phyloP scores from a whole-genome alignment of 1,140 invertebrate genomes.

The Asbolus verrucosus region DNA sequence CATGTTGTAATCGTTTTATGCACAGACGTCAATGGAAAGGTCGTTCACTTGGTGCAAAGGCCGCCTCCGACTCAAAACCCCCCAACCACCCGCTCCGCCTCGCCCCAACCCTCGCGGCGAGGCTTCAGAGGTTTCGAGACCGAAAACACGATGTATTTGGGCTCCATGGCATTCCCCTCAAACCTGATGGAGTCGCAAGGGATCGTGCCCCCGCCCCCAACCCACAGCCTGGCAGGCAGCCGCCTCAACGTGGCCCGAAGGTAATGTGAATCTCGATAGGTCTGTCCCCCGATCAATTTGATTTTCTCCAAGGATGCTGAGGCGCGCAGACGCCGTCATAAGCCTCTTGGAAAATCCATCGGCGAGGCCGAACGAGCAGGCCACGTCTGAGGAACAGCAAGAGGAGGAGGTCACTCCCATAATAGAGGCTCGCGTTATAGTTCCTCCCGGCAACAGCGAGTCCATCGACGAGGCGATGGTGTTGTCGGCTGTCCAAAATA shows the following conservation, averaged over 20 bases:
- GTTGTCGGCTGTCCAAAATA: conserved; percentile 58
- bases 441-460: conserved; percentile 56
- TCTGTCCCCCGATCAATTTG: neutral
- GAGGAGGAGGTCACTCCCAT: conserved; percentile 63
- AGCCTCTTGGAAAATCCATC: conserved; percentile 60
- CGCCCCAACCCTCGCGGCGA: conserved; percentile 64
- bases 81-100: conserved; percentile 61
- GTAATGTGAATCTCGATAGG: conserved; percentile 38
- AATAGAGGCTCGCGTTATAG: conserved; percentile 64
- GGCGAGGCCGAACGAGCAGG: conserved; percentile 29
- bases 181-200: conserved; percentile 70
- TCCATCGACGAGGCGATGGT: conserved; percentile 56
- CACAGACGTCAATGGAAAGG: conserved; percentile 94
- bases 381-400: conserved; percentile 58
- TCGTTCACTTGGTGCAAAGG: conserved; percentile 92
- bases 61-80: conserved; percentile 72
- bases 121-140: conserved; percentile 61
- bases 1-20: too few species aligned
- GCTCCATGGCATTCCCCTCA: conserved; percentile 74
- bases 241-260: conserved; percentile 65
- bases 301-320: conserved; percentile 58
- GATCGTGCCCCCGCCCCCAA: conserved; percentile 63
- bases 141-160: conserved; percentile 72
- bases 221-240: conserved; percentile 65
- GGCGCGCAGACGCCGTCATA: conserved; percentile 59